Base-by-base conservation (phyloP, 2,113 vertebrate genomes). In the Coregonus clupeaformis region DNA sequence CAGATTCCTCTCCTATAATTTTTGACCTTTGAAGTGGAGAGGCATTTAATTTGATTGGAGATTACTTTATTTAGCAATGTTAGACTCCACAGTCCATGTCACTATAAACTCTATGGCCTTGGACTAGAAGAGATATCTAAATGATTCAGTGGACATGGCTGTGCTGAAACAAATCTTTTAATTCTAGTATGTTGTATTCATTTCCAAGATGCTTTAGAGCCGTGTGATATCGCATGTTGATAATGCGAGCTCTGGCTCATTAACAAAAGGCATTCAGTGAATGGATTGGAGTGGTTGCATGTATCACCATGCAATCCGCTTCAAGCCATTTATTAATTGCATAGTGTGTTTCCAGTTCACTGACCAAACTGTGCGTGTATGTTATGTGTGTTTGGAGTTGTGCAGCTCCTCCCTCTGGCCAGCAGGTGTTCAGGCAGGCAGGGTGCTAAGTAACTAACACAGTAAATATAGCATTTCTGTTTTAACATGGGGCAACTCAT, bases 161-260 rank as follows among this genome's bases (percentile, higher is more conserved):
- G 36, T 65, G 32, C 36, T 65, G 13, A 27, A 45, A 22, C 36
- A 24, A 14, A 14, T 69, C n/a, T 69, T n/a, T 65, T 45, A 36
- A 45, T 65, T 65, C 22, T 52, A 24, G 13, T 42, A 59, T 47
- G 22, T 63, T 9, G 14, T 12, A 20, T 1, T 71, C 1, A 30
- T 6, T 72, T 2, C 67, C 73, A 13, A 72, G 22, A 52, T 13
- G 3, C 72, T 73, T 27, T 52, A 68, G 25, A 68, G 57, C 49
- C 18, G 55, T 69, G 68, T 62, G 29, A 30, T 1, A n/a, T 29
- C 45, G 3, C 49, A 16, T 13, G 16, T 18, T 52, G 49, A 52
- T 18, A 52, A 52, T 18, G 49, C 5, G 49, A 18, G 16, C 49
- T 52, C 14, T 52, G 12, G 49, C 49, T 52, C 49, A 49, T 14